Percentiles rank a stretch among this genome's conserved stretches.
Evolutionary conservation across 1,140 invertebrate genomes (phyloP).

Genomic region (Yoshiicerus persimilis): DNA sequence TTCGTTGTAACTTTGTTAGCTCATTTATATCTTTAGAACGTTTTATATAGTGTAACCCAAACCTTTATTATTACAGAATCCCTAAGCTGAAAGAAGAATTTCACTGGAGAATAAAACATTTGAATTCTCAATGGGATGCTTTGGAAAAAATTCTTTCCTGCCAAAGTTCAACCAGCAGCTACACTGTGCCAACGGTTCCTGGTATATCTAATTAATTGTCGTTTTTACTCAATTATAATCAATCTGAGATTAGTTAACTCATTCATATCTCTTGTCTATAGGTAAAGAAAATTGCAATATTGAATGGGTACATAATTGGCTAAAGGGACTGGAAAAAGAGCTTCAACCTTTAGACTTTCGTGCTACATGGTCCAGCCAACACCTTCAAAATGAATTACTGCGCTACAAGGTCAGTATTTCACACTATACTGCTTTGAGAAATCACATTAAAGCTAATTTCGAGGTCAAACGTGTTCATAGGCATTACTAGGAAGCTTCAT

Average conservation of each 20-base stretch:
- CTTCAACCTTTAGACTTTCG: slow-evolving; percentile 45
- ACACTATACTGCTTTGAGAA: no score
- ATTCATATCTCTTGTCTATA: not conserved
- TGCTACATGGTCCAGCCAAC: slow-evolving; percentile 35
- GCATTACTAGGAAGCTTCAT: no score
- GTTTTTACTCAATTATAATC: not conserved
- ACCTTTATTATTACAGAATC: not conserved
- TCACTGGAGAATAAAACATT: slow-evolving; percentile 45
- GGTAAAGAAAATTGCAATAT: slow-evolving; percentile 29
- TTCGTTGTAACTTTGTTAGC: no score
- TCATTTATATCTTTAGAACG: no score
- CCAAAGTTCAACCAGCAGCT: slow-evolving; percentile 14
- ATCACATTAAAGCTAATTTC: no score
- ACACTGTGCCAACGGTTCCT: slow-evolving; percentile 15
- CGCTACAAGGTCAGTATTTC: slow-evolving; percentile 40
- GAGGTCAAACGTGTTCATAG: no score
- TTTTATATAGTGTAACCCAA: no score
- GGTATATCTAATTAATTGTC: not conserved
- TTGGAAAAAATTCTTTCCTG: slow-evolving; percentile 42
- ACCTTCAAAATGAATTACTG: slow-evolving; percentile 33
- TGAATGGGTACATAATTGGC: slow-evolving; percentile 44
- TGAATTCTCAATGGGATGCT: slow-evolving; percentile 48
- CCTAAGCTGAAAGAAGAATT: slow-evolving; percentile 47
- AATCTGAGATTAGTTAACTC: not conserved
- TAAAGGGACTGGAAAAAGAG: slow-evolving; percentile 44